Percentiles rank a stretch among this genome's conserved stretches.
These are phyloP conservation scores for Enteromius afrohamiltoni DNA, from an alignment of 2,797 vertebrate genomes.

Conservation along the genomic window DNA sequence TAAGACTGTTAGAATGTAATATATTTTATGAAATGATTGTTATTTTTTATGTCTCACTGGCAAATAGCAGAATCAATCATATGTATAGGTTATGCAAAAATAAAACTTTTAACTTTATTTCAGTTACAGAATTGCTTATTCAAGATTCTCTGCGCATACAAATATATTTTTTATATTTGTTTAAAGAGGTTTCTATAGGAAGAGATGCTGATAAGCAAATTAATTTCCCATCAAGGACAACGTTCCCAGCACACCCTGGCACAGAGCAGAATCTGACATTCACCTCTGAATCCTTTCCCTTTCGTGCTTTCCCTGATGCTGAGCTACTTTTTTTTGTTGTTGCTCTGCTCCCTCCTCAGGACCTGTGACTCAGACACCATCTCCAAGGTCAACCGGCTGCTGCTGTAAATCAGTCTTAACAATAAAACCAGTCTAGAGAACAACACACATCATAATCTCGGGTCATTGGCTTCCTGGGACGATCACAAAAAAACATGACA, in stretches of 20 bases:
- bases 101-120: neutral
- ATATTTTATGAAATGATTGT: neutral
- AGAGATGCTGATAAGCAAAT: neutral
- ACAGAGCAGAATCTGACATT: conserved; percentile 39
- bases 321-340: neutral
- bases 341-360: conserved; percentile 13
- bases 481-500: conserved; percentile 14
- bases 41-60: neutral
- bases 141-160: neutral
- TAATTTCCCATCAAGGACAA: conserved; percentile 44
- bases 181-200: neutral
- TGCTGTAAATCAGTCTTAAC: conserved; percentile 43
- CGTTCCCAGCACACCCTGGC: conserved; percentile 25
- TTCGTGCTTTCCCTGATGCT: conserved; percentile 17
- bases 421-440: conserved; percentile 13
- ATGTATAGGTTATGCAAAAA: neutral
- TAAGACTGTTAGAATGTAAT: neutral
- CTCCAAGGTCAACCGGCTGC: conserved; percentile 44
- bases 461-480: conserved; percentile 8
- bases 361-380: conserved; percentile 49
- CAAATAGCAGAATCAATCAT: no score
- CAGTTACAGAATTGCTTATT: neutral
- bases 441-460: conserved; percentile 27
- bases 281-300: conserved; percentile 7
- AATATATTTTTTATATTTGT: neutral